Evolutionary conservation across 2,888 invertebrate species (phyloP).

Genomic region (Agrotis exclamationis): DNA sequence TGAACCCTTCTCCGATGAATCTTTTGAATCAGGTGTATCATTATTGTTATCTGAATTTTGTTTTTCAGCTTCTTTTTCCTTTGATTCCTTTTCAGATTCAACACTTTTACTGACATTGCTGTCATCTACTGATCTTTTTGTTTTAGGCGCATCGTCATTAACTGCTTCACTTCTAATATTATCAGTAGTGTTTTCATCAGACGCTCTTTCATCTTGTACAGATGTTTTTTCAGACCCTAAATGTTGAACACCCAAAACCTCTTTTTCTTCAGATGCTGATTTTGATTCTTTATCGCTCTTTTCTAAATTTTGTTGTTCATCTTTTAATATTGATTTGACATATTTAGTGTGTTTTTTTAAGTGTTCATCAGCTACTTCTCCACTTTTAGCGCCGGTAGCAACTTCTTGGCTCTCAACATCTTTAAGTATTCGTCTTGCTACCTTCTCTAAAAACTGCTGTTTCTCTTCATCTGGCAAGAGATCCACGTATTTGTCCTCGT

Average conservation of each 20-base stretch:
- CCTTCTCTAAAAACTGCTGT: conserved; percentile 77
- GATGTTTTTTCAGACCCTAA: conserved; percentile 49
- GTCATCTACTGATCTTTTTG: conserved; percentile 37
- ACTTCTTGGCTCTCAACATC: conserved; percentile 71
- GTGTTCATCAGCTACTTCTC: conserved; percentile 74
- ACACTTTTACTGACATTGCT: background rate
- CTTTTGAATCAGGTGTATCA: background rate
- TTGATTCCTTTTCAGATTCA: conserved; percentile 7
- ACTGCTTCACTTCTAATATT: conserved; percentile 14
- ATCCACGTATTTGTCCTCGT: conserved; percentile 80
- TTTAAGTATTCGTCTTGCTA: conserved; percentile 80
- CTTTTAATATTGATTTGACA: conserved; percentile 75
- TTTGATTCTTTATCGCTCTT: conserved; percentile 53
- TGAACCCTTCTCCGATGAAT: background rate
- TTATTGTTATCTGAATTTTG: background rate
- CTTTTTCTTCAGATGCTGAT: conserved; percentile 37
- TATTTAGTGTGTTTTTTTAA: conserved; percentile 75
- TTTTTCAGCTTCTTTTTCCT: background rate
- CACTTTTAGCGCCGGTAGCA: conserved; percentile 56
- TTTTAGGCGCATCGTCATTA: conserved; percentile 23
- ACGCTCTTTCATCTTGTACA: conserved; percentile 17
- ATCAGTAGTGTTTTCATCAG: conserved; percentile 8
- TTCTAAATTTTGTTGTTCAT: conserved; percentile 73
- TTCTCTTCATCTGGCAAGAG: conserved; percentile 81
- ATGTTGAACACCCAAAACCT: conserved; percentile 47